Evolutionary conservation across 2,888 invertebrate genomes (phyloP).

Genomic region (Sceliomorpha sp.): DNA sequence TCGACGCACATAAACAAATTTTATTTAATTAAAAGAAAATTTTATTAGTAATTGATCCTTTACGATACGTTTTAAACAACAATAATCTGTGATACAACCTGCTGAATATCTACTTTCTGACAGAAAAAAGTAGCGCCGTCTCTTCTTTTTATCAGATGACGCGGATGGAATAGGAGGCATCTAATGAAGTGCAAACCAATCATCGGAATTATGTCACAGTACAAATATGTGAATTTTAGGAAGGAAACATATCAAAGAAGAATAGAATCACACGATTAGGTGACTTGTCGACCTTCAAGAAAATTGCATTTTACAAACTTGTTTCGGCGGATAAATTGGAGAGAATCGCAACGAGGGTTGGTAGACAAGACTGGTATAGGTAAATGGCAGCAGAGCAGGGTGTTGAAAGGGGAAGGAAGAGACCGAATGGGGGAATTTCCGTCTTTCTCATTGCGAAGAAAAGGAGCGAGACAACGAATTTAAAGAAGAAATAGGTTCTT

Average conservation of each 20-base stretch:
- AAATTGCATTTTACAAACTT: slow-evolving; percentile 84
- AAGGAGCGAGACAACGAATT: slow-evolving; percentile 50
- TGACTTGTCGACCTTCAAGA: slow-evolving; percentile 83
- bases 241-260: slow-evolving; percentile 52
- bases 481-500: slow-evolving; percentile 54
- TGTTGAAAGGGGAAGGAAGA: slow-evolving; percentile 54
- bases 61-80: no score
- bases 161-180: no score
- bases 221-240: slow-evolving; percentile 34
- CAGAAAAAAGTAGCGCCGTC: no score
- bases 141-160: no score
- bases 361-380: slow-evolving; percentile 61
- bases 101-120: no score
- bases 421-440: slow-evolving; percentile 26
- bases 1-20: no score
- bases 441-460: slow-evolving; percentile 25
- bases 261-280: slow-evolving; percentile 79
- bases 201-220: slow-evolving; percentile 23
- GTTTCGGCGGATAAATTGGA: slow-evolving; percentile 83
- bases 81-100: no score
- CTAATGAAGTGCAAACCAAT: slow-evolving; percentile 10
- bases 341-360: slow-evolving; percentile 80
- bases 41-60: no score
- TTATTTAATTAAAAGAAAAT: no score
- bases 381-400: slow-evolving; percentile 59